These are phyloP conservation scores for Ferrisia virgata DNA, from an alignment of 2,888 invertebrate genomes.

Conservation along the genomic window DNA sequence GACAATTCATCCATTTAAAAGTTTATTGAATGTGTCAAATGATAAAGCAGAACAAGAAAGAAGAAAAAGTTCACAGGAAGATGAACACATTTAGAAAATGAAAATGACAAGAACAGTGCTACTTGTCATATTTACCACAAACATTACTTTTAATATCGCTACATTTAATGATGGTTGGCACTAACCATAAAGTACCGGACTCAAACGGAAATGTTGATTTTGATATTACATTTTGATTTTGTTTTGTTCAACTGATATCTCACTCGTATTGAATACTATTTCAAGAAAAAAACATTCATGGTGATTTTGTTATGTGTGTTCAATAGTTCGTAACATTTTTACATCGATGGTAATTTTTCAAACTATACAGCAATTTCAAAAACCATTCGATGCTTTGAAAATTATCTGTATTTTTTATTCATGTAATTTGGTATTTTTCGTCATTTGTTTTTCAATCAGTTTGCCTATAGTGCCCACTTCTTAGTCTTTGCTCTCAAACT, in stretches of 20 bases:
- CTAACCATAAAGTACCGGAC: not conserved
- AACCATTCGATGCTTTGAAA: too few relatives aligned
- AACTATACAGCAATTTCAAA: too few relatives aligned
- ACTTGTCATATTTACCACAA: conserved; percentile 17
- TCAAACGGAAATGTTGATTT: not conserved
- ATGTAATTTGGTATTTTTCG: too few relatives aligned
- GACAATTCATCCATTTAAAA: not conserved
- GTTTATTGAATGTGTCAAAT: conserved; percentile 2
- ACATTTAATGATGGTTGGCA: conserved; percentile 22
- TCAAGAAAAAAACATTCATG: too few relatives aligned
- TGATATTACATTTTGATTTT: not conserved
- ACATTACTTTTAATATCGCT: not conserved
- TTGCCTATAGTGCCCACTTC: too few relatives aligned
- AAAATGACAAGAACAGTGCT: conserved; percentile 22
- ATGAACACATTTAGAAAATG: conserved; percentile 20
- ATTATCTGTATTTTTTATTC: too few relatives aligned
- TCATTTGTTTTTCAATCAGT: too few relatives aligned
- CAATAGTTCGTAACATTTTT: too few relatives aligned
- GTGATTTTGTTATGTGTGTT: too few relatives aligned
- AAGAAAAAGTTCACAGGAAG: not conserved
- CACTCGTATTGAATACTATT: not conserved
- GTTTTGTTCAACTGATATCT: not conserved
- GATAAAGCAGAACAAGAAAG: not conserved
- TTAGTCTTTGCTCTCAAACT: not conserved
- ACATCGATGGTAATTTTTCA: too few relatives aligned